phyloP scores from a whole-genome alignment of 2,888 invertebrate genomes.

The Pherbina coryleti region DNA sequence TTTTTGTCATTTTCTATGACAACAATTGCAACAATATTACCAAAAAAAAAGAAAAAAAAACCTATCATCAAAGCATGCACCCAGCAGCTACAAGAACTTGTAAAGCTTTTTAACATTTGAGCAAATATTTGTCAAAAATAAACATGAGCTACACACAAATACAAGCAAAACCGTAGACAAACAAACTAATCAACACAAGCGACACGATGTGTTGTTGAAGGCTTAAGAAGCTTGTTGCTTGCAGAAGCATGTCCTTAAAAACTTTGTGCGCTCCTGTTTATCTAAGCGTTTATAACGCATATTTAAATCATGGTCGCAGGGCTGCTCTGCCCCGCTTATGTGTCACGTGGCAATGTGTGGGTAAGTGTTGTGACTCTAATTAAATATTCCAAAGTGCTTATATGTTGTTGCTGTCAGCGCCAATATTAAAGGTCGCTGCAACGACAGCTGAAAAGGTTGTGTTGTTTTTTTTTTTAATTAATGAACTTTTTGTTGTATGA shows the following conservation, averaged over 20 bases:
- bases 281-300: conserved; percentile 21
- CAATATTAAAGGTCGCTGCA: neutral
- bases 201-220: neutral
- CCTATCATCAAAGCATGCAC: conserved; percentile 35
- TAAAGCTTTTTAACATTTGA: conserved; percentile 34
- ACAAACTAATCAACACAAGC: conserved; percentile 12
- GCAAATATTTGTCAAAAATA: conserved; percentile 30
- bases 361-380: conserved; percentile 31
- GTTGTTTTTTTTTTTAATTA: neutral
- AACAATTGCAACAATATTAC: neutral
- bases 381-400: conserved; percentile 9
- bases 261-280: conserved; percentile 13
- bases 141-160: neutral
- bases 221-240: conserved; percentile 22
- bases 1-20: conserved; percentile 31
- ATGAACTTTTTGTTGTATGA: neutral
- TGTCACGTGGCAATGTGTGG: conserved; percentile 10
- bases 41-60: conserved; percentile 43
- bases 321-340: neutral
- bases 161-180: neutral
- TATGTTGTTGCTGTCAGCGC: neutral
- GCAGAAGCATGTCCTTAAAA: conserved; percentile 17
- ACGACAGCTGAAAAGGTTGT: neutral
- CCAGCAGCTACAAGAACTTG: conserved; percentile 38
- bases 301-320: conserved; percentile 4